These are phyloP conservation scores for Eupelmus urozonus DNA, from an alignment of 2,888 invertebrate species.

Conservation along the genomic window DNA sequence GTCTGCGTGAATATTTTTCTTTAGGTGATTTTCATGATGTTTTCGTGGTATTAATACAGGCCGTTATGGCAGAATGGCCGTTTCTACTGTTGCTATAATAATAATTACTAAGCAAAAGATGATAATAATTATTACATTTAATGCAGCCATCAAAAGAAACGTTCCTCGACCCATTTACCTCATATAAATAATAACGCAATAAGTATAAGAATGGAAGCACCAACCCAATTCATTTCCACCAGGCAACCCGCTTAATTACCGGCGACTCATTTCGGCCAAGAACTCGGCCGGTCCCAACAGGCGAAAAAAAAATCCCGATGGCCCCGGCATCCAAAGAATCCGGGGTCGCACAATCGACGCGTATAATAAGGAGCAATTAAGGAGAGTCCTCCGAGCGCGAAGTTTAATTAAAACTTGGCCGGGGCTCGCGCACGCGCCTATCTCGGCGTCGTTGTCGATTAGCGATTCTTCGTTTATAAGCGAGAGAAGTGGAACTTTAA, in stretches of 20 bases:
- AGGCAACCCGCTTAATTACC: neutral
- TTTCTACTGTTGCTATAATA: too few relatives aligned
- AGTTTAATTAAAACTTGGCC: conserved; percentile 53
- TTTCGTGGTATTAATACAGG: too few relatives aligned
- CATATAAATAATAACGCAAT: too few relatives aligned
- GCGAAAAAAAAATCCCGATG: neutral
- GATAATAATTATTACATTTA: too few relatives aligned
- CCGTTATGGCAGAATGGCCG: too few relatives aligned
- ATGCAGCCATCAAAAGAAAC: too few relatives aligned
- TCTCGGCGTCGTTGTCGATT: conserved; percentile 32
- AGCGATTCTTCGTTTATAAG: conserved; percentile 23
- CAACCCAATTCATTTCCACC: too few relatives aligned
- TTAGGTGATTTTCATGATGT: too few relatives aligned
- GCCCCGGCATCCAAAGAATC: conserved; percentile 6
- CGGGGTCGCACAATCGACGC: conserved; percentile 30
- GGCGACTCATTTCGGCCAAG: neutral
- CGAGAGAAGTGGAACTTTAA: conserved; percentile 33
- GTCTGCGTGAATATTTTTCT: too few relatives aligned
- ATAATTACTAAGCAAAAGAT: too few relatives aligned
- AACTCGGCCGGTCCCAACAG: neutral
- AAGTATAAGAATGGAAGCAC: too few relatives aligned
- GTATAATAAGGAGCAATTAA: conserved; percentile 48
- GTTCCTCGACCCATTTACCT: too few relatives aligned
- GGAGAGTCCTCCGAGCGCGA: conserved; percentile 21
- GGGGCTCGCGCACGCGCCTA: neutral